These are phyloP conservation scores for Odocoileus virginianus DNA, from an alignment of 2,113 vertebrate genomes.

Conservation along the genomic window DNA sequence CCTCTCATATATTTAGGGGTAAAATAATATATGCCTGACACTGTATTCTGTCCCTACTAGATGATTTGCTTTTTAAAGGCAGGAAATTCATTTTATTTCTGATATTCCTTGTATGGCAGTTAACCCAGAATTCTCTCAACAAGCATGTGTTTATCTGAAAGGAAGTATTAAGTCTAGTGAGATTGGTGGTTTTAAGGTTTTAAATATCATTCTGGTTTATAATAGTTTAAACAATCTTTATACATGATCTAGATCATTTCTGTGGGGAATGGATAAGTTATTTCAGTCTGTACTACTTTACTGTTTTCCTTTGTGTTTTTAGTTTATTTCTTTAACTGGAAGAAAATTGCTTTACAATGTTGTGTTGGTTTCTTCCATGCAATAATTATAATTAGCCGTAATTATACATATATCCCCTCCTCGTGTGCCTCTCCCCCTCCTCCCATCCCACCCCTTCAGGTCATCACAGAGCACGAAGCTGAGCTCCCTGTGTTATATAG, in stretches of 20 bases:
- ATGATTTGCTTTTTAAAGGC: not conserved
- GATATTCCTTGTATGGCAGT: not conserved
- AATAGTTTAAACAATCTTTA: not conserved
- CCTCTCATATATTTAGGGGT: not conserved
- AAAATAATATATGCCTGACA: not conserved
- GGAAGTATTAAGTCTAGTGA: not conserved
- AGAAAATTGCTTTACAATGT: not conserved
- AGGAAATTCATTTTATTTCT: not conserved
- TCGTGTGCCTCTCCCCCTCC: accelerated
- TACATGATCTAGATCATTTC: not conserved
- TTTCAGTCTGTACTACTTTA: not conserved
- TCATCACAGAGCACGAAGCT: not conserved
- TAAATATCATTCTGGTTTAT: not conserved
- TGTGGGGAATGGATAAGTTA: not conserved
- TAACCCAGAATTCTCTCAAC: not conserved
- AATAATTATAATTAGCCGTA: not conserved
- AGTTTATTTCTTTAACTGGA: not conserved
- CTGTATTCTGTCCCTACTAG: not conserved
- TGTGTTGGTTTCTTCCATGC: not conserved
- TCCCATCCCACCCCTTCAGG: not conserved
- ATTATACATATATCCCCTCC: not conserved
- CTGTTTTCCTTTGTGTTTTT: not conserved
- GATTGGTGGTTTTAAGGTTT: not conserved
- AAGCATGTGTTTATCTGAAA: not conserved
- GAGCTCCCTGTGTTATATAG: not conserved